Conservation (phyloP, 2,888 invertebrate species). For the Scotopteryx bipunctaria region DNA sequence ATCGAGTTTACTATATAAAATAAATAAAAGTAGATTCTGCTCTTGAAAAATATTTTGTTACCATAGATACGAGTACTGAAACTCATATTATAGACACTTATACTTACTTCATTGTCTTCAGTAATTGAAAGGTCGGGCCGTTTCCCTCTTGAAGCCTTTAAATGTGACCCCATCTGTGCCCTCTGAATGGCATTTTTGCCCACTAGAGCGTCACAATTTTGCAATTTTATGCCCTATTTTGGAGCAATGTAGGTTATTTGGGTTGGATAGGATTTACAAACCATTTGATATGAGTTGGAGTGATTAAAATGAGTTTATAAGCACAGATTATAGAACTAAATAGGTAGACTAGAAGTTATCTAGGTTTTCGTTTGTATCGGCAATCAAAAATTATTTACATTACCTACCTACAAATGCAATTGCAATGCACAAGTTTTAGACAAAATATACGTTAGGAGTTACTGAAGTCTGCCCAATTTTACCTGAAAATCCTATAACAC, state of each 20-base stretch:
- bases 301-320: not conserved
- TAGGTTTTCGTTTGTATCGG: too few species aligned
- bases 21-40: not conserved
- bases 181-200: constrained; percentile 61
- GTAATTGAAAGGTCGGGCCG: constrained; percentile 77
- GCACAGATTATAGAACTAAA: too few species aligned
- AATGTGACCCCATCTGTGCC: constrained; percentile 66
- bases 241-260: constrained; percentile 24
- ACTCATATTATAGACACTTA: constrained; percentile 57
- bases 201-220: constrained; percentile 52
- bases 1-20: too few species aligned
- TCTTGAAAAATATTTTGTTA: constrained; percentile 22
- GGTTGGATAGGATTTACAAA: not conserved
- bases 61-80: constrained; percentile 31
- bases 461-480: constrained; percentile 25
- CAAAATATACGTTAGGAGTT: too few species aligned
- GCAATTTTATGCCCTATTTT: constrained; percentile 43
- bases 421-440: too few species aligned
- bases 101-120: constrained; percentile 74
- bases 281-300: not conserved
- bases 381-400: too few species aligned
- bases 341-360: too few species aligned
- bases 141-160: constrained; percentile 62
- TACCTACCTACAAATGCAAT: too few species aligned
- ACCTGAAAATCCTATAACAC: constrained; percentile 24